These are phyloP conservation scores for Onychostoma macrolepis DNA, from an alignment of 2,113 vertebrate genomes.

Conservation along the genomic window DNA sequence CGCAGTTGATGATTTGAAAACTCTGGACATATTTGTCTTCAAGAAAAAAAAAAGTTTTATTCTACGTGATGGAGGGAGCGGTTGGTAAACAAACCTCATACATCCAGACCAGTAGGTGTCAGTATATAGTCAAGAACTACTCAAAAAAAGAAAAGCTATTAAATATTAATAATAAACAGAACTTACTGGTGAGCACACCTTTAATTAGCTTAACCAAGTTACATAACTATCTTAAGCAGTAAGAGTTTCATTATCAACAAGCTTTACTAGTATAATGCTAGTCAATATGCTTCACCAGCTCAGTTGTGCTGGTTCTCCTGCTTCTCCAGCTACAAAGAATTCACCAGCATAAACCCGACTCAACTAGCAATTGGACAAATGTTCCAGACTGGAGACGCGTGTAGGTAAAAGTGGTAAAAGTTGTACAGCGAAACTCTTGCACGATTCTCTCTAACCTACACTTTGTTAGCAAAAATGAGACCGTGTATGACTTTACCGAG, in stretches of 20 bases:
- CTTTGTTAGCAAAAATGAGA: not conserved
- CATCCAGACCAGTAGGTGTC: not conserved
- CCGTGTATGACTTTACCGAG: not conserved
- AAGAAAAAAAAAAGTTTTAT: not conserved
- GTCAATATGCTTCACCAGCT: not conserved
- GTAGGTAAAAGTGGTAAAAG: not conserved
- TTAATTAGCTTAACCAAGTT: not conserved
- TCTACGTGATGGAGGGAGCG: not conserved
- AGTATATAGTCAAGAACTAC: not conserved
- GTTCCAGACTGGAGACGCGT: not conserved
- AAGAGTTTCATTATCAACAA: not conserved
- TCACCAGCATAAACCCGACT: not conserved
- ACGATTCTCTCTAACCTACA: not conserved
- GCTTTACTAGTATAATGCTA: too few relatives aligned
- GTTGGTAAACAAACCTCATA: not conserved
- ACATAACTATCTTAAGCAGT: not conserved
- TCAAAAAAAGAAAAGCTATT: not conserved
- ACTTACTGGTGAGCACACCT: not conserved
- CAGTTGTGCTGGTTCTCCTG: not conserved
- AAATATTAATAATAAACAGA: not conserved
- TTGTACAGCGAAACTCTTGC: not conserved
- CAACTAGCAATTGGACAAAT: not conserved
- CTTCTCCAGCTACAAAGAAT: not conserved
- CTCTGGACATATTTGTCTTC: not conserved
- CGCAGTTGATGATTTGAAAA: not conserved